Base-by-base conservation (phyloP, 2,888 invertebrate species). In the Eurois occulta region DNA sequence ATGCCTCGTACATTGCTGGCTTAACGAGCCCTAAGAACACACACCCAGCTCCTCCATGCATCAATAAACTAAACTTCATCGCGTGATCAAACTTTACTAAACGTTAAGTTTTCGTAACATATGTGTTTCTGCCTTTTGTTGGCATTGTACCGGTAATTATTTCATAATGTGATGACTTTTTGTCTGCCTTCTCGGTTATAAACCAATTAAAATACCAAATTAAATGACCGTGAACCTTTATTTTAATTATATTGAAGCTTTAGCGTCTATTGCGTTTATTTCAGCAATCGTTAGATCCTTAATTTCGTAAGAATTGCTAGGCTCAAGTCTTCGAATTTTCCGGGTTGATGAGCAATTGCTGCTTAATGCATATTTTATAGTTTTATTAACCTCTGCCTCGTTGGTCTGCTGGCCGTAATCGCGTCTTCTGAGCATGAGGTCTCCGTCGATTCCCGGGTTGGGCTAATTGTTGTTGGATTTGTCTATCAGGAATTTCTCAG, bases 211-310 rank as follows among this genome's bases (percentile, higher is more conserved):
- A 93, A 90, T 89, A 91, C 91, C 84, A 91, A 91, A 89, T 89
- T 90, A 85, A 85, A 81, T 91, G 93, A 91, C 95, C 95, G 88
- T 95, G 95, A 95, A 94, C 93, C 92, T 92, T 90, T 90, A 90
- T 88, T 92, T 91, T 92, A 91, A 91, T 93, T 91, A 90, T 89
- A 88, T 86, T 88, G 86, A 89, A 87, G 86, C 81, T 55, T 55
- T 55, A n/a, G 55, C 55, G 13, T 88, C 84, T 79, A 75, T 86
- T 87, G 89, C 91, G 90, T 92, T 88, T 83, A 87, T 90, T 84
- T 86, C 87, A 91, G 89, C 90, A 90, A 89, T 92, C 85, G 88
- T 87, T 87, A 91, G 89, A n/a, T 90, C 90, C 90, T 93, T 79
- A 68, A 70, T 66, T 67, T 72, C 11, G 48, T 75, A 84, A 85